Conservation (phyloP, 2,113 vertebrate genomes). For the Microcebus ravelobensis region DNA sequence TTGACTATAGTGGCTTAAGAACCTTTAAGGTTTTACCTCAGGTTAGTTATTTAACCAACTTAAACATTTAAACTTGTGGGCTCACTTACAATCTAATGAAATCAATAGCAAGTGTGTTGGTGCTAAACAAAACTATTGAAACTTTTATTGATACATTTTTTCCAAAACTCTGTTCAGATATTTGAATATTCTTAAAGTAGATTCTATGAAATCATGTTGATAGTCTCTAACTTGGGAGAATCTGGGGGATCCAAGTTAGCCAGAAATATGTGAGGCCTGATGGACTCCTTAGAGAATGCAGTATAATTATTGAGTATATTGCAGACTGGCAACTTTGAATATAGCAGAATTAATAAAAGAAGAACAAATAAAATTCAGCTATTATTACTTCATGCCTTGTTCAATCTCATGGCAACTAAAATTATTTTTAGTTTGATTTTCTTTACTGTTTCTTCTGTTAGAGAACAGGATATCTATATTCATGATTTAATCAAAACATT, state of each 20-base stretch:
- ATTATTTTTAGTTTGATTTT: slow-evolving; percentile 45
- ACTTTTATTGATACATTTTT: neutral
- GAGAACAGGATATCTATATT: neutral
- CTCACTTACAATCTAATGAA: neutral
- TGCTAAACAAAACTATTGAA: neutral
- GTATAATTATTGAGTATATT: neutral
- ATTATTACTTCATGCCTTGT: neutral
- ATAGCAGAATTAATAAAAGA: neutral
- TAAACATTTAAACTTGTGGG: neutral
- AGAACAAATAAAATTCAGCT: neutral
- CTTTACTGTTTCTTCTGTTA: neutral
- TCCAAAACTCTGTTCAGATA: neutral
- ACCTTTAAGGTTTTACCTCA: neutral
- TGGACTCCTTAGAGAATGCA: neutral
- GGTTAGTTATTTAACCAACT: neutral
- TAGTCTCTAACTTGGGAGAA: neutral
- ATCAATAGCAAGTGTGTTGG: neutral
- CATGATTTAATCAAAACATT: neutral
- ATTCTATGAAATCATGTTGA: neutral
- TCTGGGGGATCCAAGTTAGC: neutral
- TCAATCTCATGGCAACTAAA: neutral
- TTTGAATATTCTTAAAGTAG: neutral
- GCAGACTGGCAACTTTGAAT: neutral
- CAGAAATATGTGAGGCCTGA: neutral
- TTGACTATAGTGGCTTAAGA: neutral